Evolutionary conservation across 2,797 vertebrate species (phyloP).

Genomic region (Pangasius djambal): DNA sequence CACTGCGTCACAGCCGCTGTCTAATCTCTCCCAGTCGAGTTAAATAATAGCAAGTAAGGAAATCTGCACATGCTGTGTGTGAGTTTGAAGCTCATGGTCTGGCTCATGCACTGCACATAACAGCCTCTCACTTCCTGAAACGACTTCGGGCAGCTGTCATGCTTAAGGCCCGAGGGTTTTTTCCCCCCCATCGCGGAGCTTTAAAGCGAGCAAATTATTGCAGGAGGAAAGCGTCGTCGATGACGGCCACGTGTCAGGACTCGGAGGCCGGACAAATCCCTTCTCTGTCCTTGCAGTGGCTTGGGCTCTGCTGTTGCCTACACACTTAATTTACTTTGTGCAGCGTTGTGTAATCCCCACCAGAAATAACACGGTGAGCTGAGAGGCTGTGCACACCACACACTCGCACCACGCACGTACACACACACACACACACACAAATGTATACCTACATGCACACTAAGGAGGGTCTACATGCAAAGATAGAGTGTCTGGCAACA

Average conservation of each 20-base stretch:
- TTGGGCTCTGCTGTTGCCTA: constrained; percentile 36
- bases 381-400: background rate
- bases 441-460: background rate
- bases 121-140: constrained; percentile 50
- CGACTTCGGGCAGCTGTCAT: background rate
- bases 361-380: constrained; percentile 48
- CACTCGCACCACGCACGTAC: background rate
- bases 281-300: constrained; percentile 29
- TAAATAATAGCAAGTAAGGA: background rate
- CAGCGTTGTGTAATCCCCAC: constrained; percentile 41
- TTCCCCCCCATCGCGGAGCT: background rate
- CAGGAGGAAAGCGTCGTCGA: background rate
- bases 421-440: background rate
- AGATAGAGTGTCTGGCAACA: background rate
- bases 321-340: constrained; percentile 49
- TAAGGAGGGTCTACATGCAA: background rate
- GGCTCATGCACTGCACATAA: background rate
- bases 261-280: constrained; percentile 25
- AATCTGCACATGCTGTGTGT: background rate
- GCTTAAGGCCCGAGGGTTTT: background rate
- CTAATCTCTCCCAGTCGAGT: background rate
- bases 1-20: background rate
- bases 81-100: background rate
- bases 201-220: background rate
- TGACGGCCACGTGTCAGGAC: constrained; percentile 27